phyloP scores from a whole-genome alignment of 1,140 invertebrate genomes.

The Drosophila tsacasi region DNA sequence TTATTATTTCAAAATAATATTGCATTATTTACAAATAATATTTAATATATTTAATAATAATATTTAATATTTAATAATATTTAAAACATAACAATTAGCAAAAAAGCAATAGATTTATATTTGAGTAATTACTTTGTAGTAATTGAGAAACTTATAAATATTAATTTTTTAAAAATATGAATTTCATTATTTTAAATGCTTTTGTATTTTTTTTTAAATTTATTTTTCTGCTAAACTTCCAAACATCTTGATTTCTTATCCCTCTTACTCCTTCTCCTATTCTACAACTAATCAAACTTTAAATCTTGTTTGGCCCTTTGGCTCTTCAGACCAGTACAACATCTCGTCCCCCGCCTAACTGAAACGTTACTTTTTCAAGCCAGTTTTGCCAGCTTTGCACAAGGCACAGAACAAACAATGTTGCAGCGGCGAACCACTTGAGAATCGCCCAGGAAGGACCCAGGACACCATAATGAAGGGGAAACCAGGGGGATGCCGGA shows the following conservation, averaged over 20 bases:
- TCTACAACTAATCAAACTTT: constrained; percentile 43
- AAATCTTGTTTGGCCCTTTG: constrained; percentile 40
- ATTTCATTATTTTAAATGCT: not conserved
- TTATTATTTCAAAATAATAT: too few species aligned
- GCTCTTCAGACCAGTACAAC: constrained; percentile 25
- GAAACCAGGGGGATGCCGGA: not conserved
- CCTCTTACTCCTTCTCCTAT: not conserved
- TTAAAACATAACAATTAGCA: too few species aligned
- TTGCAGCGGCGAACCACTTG: constrained; percentile 38
- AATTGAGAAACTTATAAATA: not conserved
- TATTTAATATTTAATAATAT: too few species aligned
- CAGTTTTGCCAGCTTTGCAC: constrained; percentile 33
- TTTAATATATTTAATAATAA: too few species aligned
- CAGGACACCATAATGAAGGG: constrained; percentile 22
- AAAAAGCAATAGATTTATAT: too few species aligned
- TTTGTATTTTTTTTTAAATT: not conserved
- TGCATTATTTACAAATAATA: too few species aligned
- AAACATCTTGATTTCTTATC: not conserved
- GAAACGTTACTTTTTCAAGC: constrained; percentile 39
- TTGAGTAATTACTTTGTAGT: not conserved
- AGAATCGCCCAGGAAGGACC: constrained; percentile 24
- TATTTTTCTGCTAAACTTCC: not conserved
- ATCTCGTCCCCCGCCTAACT: constrained; percentile 28
- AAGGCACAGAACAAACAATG: constrained; percentile 37
- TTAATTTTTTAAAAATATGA: not conserved